Percentiles rank a stretch among this genome's conserved stretches.
phyloP scores from a whole-genome alignment of 2,797 vertebrate species.

The Choloepus didactylus region DNA sequence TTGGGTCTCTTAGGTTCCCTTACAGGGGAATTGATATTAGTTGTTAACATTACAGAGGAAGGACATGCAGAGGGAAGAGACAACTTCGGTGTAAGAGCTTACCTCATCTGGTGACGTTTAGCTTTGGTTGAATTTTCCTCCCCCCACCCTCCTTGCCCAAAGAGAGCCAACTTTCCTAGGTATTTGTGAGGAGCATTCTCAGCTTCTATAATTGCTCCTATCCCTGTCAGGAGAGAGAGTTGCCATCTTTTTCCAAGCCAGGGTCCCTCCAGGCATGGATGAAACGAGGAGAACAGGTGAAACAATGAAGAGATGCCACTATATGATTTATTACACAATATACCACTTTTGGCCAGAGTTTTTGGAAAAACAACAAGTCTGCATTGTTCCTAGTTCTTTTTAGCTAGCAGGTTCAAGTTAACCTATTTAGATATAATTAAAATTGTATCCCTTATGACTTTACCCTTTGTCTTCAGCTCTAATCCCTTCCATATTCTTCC shows the following conservation, averaged over 20 bases:
- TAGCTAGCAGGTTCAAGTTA: conserved; percentile 2
- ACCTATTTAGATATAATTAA: not conserved
- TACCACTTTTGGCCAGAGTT: not conserved
- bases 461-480: not conserved
- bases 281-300: not conserved
- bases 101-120: fast-evolving
- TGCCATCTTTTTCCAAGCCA: not conserved
- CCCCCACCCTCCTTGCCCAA: not conserved
- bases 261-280: not conserved
- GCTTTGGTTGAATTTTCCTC: not conserved
- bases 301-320: not conserved
- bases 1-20: not conserved
- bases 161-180: not conserved
- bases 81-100: fast-evolving
- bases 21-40: too few species aligned
- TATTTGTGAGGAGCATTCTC: not conserved
- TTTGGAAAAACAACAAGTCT: not conserved
- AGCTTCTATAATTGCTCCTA: not conserved
- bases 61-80: not conserved
- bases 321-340: not conserved
- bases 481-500: not conserved
- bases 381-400: not conserved
- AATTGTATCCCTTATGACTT: not conserved
- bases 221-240: not conserved
- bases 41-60: not conserved